A percentile compares a stretch with the other conserved stretches of the same genome.
Evolutionary conservation across 2,888 invertebrate genomes (phyloP).

Genomic region (Ceraclea dissimilis): DNA sequence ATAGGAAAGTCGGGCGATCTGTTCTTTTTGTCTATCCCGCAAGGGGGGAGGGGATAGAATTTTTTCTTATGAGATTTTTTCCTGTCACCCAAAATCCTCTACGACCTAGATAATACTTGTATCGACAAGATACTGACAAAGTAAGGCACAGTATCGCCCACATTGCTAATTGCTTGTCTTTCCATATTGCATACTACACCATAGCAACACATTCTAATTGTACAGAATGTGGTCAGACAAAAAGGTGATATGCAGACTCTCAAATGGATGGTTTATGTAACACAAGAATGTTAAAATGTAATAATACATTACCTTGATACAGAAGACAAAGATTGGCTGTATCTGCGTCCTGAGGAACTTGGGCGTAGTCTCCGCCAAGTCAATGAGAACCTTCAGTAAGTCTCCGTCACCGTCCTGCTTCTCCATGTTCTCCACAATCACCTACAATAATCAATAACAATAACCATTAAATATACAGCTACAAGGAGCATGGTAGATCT

Average conservation of each 20-base stretch:
- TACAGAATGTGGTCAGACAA: background rate
- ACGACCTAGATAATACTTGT: no score
- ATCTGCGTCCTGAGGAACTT: conserved; percentile 87
- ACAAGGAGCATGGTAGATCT: background rate
- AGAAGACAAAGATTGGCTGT: conserved; percentile 77
- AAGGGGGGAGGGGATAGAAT: no score
- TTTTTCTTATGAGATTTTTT: no score
- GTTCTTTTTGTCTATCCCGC: no score
- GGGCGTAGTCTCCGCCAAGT: conserved; percentile 87
- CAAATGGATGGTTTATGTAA: no score
- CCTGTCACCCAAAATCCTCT: no score
- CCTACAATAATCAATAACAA: conserved; percentile 37
- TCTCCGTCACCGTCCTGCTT: conserved; percentile 77
- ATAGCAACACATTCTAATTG: background rate
- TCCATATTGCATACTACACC: background rate
- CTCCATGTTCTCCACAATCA: conserved; percentile 73
- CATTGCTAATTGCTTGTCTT: conserved; percentile 14
- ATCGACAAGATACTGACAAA: conserved; percentile 13
- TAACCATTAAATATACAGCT: no score
- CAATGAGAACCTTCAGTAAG: conserved; percentile 86
- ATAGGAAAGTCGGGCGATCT: no score
- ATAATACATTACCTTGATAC: conserved; percentile 71
- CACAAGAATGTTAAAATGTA: no score
- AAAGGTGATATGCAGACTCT: no score
- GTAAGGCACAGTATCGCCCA: conserved; percentile 3